These are phyloP conservation scores for Amblyraja radiata DNA, from an alignment of 2,797 vertebrate species.

Conservation along the genomic window DNA sequence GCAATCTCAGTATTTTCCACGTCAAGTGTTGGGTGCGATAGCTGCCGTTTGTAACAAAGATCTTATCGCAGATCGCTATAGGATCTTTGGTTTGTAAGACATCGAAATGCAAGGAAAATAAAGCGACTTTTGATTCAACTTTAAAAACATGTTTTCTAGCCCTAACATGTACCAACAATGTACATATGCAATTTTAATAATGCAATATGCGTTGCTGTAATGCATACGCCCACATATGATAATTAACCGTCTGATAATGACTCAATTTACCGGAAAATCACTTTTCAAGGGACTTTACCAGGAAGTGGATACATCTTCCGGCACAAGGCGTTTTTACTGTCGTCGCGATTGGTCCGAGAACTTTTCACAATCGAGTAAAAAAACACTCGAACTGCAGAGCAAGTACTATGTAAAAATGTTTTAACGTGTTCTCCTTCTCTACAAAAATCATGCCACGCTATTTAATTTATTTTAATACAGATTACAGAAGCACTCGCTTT, in stretches of 20 bases:
- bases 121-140: not conserved
- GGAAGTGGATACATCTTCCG: not conserved
- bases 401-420: not conserved
- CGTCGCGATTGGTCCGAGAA: not conserved
- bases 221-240: not conserved
- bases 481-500: not conserved
- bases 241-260: not conserved
- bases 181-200: not conserved
- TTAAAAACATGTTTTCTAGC: not conserved
- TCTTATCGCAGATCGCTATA: too few relatives aligned
- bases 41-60: not conserved
- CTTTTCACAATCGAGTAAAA: not conserved
- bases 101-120: not conserved
- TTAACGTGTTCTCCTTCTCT: not conserved
- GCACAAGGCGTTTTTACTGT: not conserved
- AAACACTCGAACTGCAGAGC: not conserved
- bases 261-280: not conserved
- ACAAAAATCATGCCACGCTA: not conserved
- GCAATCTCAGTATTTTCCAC: not conserved
- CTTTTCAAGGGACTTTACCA: not conserved
- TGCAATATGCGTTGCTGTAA: not conserved
- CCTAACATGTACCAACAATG: not conserved
- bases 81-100: not conserved
- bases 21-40: not conserved
- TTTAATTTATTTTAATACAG: not conserved